phyloP scores from a whole-genome alignment of 2,797 vertebrate species.

The Channa striata region DNA sequence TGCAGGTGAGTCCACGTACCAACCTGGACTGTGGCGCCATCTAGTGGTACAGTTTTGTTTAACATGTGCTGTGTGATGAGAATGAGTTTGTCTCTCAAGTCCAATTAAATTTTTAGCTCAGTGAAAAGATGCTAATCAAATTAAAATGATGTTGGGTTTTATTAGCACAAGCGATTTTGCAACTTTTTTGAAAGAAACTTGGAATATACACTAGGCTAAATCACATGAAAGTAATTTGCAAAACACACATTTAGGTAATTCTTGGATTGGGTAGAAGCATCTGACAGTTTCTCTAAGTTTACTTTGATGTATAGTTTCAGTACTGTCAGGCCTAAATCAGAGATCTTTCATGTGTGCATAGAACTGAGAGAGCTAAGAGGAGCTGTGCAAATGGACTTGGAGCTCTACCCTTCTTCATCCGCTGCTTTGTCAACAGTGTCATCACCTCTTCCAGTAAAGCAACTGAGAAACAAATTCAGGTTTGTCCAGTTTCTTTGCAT shows the following conservation, averaged over 20 bases:
- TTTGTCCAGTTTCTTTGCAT: slow-evolving; percentile 35
- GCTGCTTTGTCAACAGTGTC: slow-evolving; percentile 3
- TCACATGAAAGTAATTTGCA: slow-evolving; percentile 14
- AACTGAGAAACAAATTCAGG: slow-evolving; percentile 47
- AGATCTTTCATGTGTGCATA: slow-evolving; percentile 36
- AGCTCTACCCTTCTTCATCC: slow-evolving; percentile 42
- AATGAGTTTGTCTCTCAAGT: not conserved
- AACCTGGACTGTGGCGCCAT: slow-evolving; percentile 72
- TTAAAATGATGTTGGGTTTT: not conserved
- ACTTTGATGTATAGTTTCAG: not conserved
- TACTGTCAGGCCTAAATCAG: slow-evolving; percentile 6
- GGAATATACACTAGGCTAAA: not conserved
- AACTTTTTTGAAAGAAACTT: slow-evolving; percentile 4
- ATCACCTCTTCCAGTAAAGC: slow-evolving; percentile 6
- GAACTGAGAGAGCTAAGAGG: slow-evolving; percentile 75
- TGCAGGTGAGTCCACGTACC: slow-evolving; percentile 69
- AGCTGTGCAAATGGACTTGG: slow-evolving; percentile 68
- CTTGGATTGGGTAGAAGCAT: slow-evolving; percentile 7
- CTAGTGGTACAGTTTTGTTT: slow-evolving; percentile 70
- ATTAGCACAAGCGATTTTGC: slow-evolving; percentile 10
- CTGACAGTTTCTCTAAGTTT: slow-evolving; percentile 1
- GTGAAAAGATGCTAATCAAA: slow-evolving; percentile 23
- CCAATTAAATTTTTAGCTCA: slow-evolving; percentile 18
- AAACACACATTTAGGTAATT: not conserved
- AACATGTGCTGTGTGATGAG: not conserved